Evolutionary conservation across 1,140 invertebrate species (phyloP), one percentile per base, ranked within the genome.

Genomic region (Dolichoris vasculosae): DNA sequence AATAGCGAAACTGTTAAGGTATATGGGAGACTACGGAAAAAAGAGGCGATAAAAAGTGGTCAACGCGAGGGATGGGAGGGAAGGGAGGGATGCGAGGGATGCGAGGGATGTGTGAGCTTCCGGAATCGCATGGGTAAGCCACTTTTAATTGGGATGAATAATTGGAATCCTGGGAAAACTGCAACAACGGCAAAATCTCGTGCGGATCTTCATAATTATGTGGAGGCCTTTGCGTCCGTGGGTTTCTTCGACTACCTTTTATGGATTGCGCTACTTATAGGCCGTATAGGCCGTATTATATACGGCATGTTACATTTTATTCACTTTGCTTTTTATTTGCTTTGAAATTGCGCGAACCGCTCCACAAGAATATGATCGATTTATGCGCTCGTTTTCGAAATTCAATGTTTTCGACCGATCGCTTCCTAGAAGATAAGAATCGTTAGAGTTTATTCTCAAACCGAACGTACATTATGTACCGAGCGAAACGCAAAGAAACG

Each of bases 131-230:
- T 48, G 20, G 32, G 84, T n/a, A 40, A 38, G 13, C 64, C 35
- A 79, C 59, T 86, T 82, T 86, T 86, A 86, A 86, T 82, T 86
- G 79, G 71, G 9, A 76, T 69, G 73, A 82, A 86, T 86, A 86
- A 86, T 82, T 86, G 73, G 79, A 73, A 86, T 86, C 77, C 79
- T 81, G 40, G n/a, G 48, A 63, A 40, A 63, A 51, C 20, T 26
- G 55, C 51, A 30, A 30, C 48, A 20, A 46, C 48, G 11, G 32
- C 83, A 40, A 64, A 55, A 78, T 69, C 55, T 84, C 59, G 0
- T 43, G 83, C 64, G 63, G 83, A 69, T 83, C 82, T 83, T 76
- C 73, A 83, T 77, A 83, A 83, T 83, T 83, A 67, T 83, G 43
- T 23, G 55, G 55, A 59, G 55, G 23, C 23, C 23, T 9, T 59